phyloP scores from a whole-genome alignment of 2,888 invertebrate genomes.

The Dromius quadrimaculatus region DNA sequence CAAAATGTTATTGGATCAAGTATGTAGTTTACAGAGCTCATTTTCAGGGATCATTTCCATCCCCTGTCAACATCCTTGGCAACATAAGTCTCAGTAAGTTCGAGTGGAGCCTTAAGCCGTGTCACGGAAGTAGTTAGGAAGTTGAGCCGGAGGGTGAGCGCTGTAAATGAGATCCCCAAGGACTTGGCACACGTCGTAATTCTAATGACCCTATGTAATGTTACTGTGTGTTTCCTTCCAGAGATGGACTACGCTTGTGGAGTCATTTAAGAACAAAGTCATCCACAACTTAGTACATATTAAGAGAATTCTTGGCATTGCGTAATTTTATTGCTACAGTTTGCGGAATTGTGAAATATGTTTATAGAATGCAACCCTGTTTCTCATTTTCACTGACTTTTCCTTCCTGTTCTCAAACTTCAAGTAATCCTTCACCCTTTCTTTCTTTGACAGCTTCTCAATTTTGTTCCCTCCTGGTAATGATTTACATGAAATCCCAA shows the following conservation, averaged over 20 bases:
- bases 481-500: constrained; percentile 46
- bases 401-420: too few species aligned
- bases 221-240: constrained; percentile 8
- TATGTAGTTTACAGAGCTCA: too few species aligned
- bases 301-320: neutral
- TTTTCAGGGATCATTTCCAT: too few species aligned
- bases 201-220: constrained; percentile 39
- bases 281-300: neutral
- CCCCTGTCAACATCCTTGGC: too few species aligned
- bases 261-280: neutral
- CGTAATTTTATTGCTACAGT: neutral
- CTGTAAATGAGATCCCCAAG: constrained; percentile 49
- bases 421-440: neutral
- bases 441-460: constrained; percentile 2
- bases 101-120: constrained; percentile 15
- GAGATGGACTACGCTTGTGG: constrained; percentile 11
- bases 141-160: constrained; percentile 34
- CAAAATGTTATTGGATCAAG: too few species aligned
- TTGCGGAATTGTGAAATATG: constrained; percentile 3
- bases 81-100: too few species aligned
- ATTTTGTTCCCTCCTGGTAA: neutral
- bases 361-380: too few species aligned
- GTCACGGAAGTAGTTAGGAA: constrained; percentile 48
- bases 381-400: too few species aligned
- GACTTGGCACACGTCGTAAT: constrained; percentile 40